These are phyloP conservation scores for Ascidia mentula DNA, from an alignment of 23 tunicate genomes.

Conservation along the genomic window DNA sequence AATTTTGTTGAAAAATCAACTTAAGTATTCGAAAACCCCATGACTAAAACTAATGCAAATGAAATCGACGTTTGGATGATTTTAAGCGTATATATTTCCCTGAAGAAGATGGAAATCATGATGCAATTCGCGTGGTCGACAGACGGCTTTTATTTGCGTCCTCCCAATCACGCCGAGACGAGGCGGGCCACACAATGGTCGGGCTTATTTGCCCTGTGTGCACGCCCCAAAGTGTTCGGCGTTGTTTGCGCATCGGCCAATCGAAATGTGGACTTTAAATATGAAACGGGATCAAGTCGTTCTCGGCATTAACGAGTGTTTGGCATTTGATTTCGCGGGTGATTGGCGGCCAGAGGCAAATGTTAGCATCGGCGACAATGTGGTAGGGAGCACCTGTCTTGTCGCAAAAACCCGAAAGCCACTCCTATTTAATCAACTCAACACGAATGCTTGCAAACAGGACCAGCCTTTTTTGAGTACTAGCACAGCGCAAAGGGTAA, in stretches of 20 bases:
- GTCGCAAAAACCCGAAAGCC: too few relatives aligned
- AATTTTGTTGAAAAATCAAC: too few relatives aligned
- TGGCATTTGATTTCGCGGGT: constrained; percentile 1
- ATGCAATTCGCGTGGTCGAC: neutral
- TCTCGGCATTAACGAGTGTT: constrained; percentile 7
- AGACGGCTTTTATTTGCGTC: constrained; percentile 1
- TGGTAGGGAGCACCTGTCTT: too few relatives aligned
- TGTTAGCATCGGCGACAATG: too few relatives aligned
- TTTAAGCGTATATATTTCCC: too few relatives aligned
- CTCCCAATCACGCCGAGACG: neutral
- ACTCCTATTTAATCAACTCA: too few relatives aligned
- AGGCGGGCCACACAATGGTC: neutral
- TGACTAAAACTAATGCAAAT: too few relatives aligned
- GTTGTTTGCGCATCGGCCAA: constrained; percentile 1
- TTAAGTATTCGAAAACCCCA: too few relatives aligned
- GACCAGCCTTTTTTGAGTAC: too few relatives aligned
- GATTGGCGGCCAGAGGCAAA: neutral
- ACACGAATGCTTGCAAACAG: too few relatives aligned
- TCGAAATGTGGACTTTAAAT: constrained; percentile 9
- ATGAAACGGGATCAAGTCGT: neutral
- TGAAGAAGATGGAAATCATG: neutral
- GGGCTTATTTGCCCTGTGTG: neutral
- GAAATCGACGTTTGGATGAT: too few relatives aligned
- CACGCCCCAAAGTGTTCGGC: neutral
- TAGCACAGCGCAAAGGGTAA: too few relatives aligned